Conservation (phyloP, 2,797 vertebrate genomes). For the Fratercula arctica region DNA sequence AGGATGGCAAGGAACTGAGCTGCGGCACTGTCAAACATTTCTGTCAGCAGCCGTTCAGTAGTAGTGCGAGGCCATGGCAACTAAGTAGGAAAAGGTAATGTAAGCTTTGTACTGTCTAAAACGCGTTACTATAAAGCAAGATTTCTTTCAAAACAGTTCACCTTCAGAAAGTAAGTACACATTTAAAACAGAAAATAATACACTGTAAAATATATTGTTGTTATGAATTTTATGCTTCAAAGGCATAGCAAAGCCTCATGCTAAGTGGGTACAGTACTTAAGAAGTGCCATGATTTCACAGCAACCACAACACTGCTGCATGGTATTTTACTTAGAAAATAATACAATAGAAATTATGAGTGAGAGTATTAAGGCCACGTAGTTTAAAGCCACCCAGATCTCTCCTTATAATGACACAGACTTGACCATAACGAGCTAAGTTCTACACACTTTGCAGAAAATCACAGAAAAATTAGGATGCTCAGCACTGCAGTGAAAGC, state of each 20-base stretch:
- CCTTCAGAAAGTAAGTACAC: neutral
- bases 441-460: neutral
- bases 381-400: neutral
- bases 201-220: neutral
- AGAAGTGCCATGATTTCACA: neutral
- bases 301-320: neutral
- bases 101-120: neutral
- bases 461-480: neutral
- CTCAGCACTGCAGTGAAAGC: neutral
- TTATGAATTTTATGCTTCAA: neutral
- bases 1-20: constrained; percentile 87
- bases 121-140: neutral
- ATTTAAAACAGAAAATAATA: neutral
- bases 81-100: constrained; percentile 68
- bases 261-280: neutral
- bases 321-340: neutral
- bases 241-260: neutral
- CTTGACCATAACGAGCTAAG: neutral
- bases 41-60: constrained; percentile 82
- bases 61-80: constrained; percentile 81
- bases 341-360: neutral
- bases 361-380: neutral
- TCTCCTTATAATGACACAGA: neutral
- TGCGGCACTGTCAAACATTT: constrained; percentile 85
- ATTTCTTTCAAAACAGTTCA: neutral